Percentiles rank a stretch among this genome's conserved stretches.
These are phyloP conservation scores for Hydrozoanthus gracilis DNA, from an alignment of 92 coral and sea anemone species.

Conservation along the genomic window DNA sequence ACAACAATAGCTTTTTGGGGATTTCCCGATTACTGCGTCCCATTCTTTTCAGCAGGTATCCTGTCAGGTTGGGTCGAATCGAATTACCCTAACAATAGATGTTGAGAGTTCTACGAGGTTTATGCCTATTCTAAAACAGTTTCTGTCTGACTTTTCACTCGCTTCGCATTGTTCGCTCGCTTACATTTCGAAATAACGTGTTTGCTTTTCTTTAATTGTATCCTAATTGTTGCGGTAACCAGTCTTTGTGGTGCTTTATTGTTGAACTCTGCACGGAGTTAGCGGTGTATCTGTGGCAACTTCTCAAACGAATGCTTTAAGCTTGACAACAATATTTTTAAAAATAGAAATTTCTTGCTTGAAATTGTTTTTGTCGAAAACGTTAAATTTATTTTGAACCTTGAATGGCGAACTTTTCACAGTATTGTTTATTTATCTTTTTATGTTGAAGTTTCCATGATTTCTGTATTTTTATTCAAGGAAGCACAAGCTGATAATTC, in stretches of 20 bases:
- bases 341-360: slow-evolving; percentile 10
- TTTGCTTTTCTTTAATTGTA: slow-evolving; percentile 42
- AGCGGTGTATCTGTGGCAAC: background rate
- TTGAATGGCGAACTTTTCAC: background rate
- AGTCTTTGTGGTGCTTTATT: slow-evolving; percentile 1
- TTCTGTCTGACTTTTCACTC: background rate
- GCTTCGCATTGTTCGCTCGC: slow-evolving; percentile 36
- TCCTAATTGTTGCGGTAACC: slow-evolving; percentile 35
- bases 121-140: background rate
- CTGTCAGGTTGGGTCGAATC: slow-evolving; percentile 20
- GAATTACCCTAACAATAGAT: slow-evolving; percentile 6
- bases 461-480: background rate
- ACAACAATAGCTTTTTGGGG: slow-evolving; percentile 30
- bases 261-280: background rate
- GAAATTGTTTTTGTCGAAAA: background rate
- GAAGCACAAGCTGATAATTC: background rate
- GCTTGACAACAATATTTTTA: background rate
- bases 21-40: slow-evolving; percentile 25
- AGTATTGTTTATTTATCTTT: slow-evolving; percentile 10
- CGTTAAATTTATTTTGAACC: background rate
- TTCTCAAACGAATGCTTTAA: background rate
- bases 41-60: slow-evolving; percentile 33
- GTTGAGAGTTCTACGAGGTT: background rate
- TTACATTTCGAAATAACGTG: slow-evolving; percentile 39
- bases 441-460: slow-evolving; percentile 5